Base-by-base conservation (phyloP, 2,888 invertebrate genomes). In the Scrobipalpa atriplicella region DNA sequence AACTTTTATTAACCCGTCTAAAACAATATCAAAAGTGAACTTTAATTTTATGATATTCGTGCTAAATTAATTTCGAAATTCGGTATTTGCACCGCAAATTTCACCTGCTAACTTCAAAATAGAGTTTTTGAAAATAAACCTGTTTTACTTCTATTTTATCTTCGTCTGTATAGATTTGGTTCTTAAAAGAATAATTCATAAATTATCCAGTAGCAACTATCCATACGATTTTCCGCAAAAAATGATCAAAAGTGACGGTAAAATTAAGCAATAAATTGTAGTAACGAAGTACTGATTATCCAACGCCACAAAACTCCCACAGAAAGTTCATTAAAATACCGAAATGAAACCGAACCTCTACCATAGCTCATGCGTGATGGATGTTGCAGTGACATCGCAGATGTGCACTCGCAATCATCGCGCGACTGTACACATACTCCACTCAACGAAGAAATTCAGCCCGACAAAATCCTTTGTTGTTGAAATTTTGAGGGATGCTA, bases 401-500 rank as follows among this genome's bases (percentile, higher is more conserved):
- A 58, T 58, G 58, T 38, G 58, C n/a, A 58, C 58, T 58, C n/a
- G 38, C 29, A 58, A 58, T 58, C 58, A 58, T 58, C 58, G 58
- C 21, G 13, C 11, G 10, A 29, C 54, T 29, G 54, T 21, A 19
- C 21, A 11, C 19, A 11, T 11, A 21, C 10, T 56, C 21, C 19
- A 19, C 9, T 10, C 19, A 21, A 10, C 10, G 5, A 56, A 29
- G 54, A 21, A 47, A 8, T 41, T 11, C 1, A 47, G n/a, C n/a
- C 47, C 47, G 2, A 29, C 29, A 29, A 29, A 29, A 3, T 29
- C 29, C 29, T n/a, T n/a, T n/a, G n/a, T n/a, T n/a, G n/a, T n/a
- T n/a, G n/a, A n/a, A n/a, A n/a, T n/a, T n/a, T n/a, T n/a, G n/a
- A n/a, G n/a, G n/a, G n/a, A n/a, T n/a, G n/a, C n/a, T n/a, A n/a